Base-by-base conservation (phyloP, 2,797 vertebrate genomes). In the Aplochiton taeniatus region DNA sequence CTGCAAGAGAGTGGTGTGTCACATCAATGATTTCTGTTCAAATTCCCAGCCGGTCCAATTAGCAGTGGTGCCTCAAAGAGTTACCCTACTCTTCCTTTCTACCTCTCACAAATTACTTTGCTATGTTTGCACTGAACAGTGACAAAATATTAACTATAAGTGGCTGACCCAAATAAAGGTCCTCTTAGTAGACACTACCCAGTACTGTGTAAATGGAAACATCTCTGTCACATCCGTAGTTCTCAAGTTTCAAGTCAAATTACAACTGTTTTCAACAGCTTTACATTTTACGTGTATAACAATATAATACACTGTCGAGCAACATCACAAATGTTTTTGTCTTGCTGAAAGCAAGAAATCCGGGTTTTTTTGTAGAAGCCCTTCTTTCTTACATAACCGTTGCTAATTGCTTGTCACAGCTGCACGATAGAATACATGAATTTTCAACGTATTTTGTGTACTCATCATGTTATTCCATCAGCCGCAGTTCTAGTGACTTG, bases 11-110 rank as follows among this genome's bases (percentile, higher is more conserved):
- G 56, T 14, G 48, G 47, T 49, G 66, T 64, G 69, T 58, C 63
- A 86, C 83, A 87, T 84, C 81, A 82, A 78, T 76, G 73, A 44
- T 19, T 73, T 72, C 69, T 80, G 49, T 66, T 68, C 59, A 50
- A 78, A 85, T 85, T 84, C 86, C 88, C 85, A 85, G 58, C 8
- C 85, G 87, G 76, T 69, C 88, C 81, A 90, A 90, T 90, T 92
- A 90, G 61, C 53, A 67, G 70, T 74, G 69, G n/a, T n/a, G 82
- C 76, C 78, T 80, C 72, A 82, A 84, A 79, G 69, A 86, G 76
- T 83, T 77, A 74, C 67, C 74, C 64, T 60, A 76, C 66, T 69
- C 17, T 19, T 18, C 45, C 61, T 61, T 55, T 41, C 20, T 65
- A 58, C 51, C 52, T 43, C 61, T 42, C 61, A n/a, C n/a, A 72